Conservation (phyloP, 1,140 invertebrate genomes). For the Drosophila burlai region DNA sequence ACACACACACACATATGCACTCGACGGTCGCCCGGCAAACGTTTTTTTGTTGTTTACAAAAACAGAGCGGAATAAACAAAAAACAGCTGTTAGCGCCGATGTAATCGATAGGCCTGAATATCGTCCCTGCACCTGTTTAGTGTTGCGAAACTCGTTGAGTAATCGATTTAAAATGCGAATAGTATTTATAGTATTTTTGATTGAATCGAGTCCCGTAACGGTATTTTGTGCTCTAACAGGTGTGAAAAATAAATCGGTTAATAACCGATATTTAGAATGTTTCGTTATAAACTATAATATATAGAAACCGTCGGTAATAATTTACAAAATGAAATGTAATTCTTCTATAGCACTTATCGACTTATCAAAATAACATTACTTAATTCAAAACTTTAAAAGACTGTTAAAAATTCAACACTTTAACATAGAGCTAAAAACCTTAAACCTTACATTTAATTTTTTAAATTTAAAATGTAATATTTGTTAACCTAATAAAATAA, state of each 20-base stretch:
- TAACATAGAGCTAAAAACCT: too few species aligned
- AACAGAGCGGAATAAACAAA: conserved; percentile 16
- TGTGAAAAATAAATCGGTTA: background rate
- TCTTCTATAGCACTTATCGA: too few species aligned
- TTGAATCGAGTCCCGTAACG: background rate
- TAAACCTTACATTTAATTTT: too few species aligned
- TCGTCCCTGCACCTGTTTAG: conserved; percentile 5
- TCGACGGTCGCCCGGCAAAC: conserved; percentile 30
- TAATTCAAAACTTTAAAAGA: too few species aligned
- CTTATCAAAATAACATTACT: too few species aligned
- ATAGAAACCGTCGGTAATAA: background rate
- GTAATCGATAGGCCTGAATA: background rate
- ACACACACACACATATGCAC: conserved; percentile 18
- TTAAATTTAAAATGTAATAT: too few species aligned
- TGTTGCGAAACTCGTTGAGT: background rate
- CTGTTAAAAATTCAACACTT: too few species aligned
- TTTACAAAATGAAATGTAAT: too few species aligned
- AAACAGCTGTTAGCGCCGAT: conserved; percentile 16
- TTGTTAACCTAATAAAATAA: too few species aligned
- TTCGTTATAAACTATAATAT: too few species aligned
- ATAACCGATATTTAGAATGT: background rate
- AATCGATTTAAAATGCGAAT: conserved; percentile 1
- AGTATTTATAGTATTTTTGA: conserved; percentile 5
- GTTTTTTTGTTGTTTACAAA: conserved; percentile 57
- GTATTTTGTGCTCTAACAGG: conserved; percentile 4